phyloP scores from a whole-genome alignment of 2,113 vertebrate genomes.

The Galeopterus variegatus region DNA sequence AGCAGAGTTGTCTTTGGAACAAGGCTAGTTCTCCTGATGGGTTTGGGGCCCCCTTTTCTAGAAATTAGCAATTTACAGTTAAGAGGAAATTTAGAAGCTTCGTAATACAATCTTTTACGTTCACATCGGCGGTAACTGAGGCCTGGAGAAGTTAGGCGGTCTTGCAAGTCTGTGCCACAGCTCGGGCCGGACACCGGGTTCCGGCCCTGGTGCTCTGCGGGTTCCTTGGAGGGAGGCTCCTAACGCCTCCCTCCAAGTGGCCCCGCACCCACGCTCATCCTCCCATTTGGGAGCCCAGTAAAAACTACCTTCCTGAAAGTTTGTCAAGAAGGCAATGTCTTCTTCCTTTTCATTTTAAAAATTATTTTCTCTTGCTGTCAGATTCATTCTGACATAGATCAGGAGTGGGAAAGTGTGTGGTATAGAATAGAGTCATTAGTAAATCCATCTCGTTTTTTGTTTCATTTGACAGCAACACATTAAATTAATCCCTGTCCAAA shows the following conservation, averaged over 20 bases:
- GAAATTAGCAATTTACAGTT: constrained; percentile 3
- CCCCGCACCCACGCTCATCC: background rate
- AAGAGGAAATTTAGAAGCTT: constrained; percentile 22
- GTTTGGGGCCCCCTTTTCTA: background rate
- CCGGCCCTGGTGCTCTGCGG: fast-evolving
- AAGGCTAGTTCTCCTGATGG: constrained; percentile 49
- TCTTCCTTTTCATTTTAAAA: constrained; percentile 79
- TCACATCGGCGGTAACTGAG: background rate
- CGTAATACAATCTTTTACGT: background rate
- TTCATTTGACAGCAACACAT: constrained; percentile 86
- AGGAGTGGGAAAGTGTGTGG: constrained; percentile 84
- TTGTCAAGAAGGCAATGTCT: constrained; percentile 75
- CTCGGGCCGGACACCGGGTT: background rate
- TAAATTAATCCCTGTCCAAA: constrained; percentile 85
- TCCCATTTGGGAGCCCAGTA: constrained; percentile 45
- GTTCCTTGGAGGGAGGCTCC: background rate
- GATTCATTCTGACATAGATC: constrained; percentile 84
- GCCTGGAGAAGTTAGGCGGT: background rate
- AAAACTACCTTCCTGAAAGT: constrained; percentile 71
- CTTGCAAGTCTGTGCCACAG: background rate
- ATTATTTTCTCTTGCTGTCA: constrained; percentile 84
- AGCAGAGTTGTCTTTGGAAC: constrained; percentile 43
- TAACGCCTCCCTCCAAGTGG: background rate
- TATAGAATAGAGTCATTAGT: constrained; percentile 84
- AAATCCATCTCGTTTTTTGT: constrained; percentile 85